Base-by-base conservation (phyloP, 2,797 vertebrate species). In the Gallinago solitaria region DNA sequence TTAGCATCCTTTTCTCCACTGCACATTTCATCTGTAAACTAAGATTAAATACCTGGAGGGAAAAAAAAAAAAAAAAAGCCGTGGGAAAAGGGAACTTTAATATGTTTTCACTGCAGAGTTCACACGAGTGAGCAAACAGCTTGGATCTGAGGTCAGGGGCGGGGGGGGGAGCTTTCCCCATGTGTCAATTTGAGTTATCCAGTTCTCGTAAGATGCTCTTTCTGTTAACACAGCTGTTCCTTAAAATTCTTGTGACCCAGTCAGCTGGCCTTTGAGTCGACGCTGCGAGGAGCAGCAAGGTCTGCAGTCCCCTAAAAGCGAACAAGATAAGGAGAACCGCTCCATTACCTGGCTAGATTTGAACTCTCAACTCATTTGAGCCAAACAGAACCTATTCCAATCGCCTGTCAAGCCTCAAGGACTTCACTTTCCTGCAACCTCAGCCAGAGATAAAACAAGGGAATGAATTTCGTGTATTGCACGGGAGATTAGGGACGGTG, bases 1-100 rank as follows among this genome's bases (percentile, higher is more conserved):
- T 96, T 96, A 97, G 94, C 95, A 95, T 93, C 95, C 84, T 92
- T 93, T 96, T 96, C 95, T 93, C 83, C 70, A 41, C 74, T 92
- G 95, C 92, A 93, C 94, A 95, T 90, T 93, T 93, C 81, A 77
- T 76, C 92, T 90, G 94, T 90, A 96, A 94, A 94, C 94, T 71
- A 92, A 95, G 93, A 96, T 97, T 94, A 94, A 96, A 95, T 83
- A 97, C 94, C 90, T 95, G 87, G 43, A 93, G 81, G 56, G 8
- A 17, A 41, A 39, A 39, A 39, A 39, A 39, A 39, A 39, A 39
- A 39, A 78, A 78, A 87, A 91, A 81, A 83, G 43, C 67, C 9
- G 4, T 77, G 59, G 94, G 75, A 87, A 82, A 79, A 92, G 53
- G 70, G 78, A 92, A 60, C 78, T 84, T 94, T 64, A 82, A 94